phyloP scores from a whole-genome alignment of 2,888 invertebrate genomes.

The Octodonta nipae region DNA sequence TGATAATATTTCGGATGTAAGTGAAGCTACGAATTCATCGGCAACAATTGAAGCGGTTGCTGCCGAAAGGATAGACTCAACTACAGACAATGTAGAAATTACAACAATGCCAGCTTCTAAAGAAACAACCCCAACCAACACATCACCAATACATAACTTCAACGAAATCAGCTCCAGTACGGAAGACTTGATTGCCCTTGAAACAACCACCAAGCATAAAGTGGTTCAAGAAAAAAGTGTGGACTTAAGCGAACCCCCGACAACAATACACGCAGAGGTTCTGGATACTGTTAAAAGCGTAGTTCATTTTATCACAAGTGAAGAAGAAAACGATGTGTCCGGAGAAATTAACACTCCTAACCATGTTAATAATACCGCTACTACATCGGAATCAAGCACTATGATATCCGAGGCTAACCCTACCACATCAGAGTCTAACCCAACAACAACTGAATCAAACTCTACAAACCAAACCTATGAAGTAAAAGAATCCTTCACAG shows the following conservation, averaged over 20 bases:
- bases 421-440: not conserved
- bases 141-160: conserved; percentile 5
- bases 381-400: too few relatives aligned
- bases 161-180: conserved; percentile 24
- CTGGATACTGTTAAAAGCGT: conserved; percentile 7
- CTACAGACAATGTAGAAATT: conserved; percentile 3
- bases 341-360: too few relatives aligned
- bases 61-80: too few relatives aligned
- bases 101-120: conserved; percentile 1
- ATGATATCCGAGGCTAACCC: too few relatives aligned
- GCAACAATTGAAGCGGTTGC: conserved; percentile 1
- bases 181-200: conserved; percentile 32
- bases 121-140: conserved; percentile 3
- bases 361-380: too few relatives aligned
- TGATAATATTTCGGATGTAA: not conserved
- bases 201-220: conserved; percentile 27
- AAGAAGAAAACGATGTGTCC: conserved; percentile 10
- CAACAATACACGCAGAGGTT: conserved; percentile 4
- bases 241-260: not conserved
- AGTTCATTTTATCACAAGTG: conserved; percentile 6
- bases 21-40: too few relatives aligned
- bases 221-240: not conserved
- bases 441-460: conserved; percentile 1
- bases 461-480: conserved; percentile 21
- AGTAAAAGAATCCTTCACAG: conserved; percentile 24